These are phyloP conservation scores for Plecotus auritus DNA, from an alignment of 2,113 vertebrate species.

Conservation along the genomic window DNA sequence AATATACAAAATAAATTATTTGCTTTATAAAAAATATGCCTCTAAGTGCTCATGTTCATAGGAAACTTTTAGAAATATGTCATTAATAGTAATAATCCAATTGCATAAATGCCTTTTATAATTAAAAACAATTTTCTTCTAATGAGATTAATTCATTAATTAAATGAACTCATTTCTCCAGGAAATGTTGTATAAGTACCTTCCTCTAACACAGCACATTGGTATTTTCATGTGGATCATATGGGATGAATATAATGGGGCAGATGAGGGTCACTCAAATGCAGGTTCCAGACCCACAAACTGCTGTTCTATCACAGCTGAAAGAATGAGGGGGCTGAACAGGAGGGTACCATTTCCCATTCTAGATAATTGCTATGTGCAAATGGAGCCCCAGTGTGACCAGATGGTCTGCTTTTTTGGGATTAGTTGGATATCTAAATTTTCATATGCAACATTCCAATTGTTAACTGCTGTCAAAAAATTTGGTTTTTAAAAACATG, in stretches of 20 bases:
- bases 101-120: not conserved
- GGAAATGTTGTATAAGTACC: not conserved
- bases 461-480: not conserved
- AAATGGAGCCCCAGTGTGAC: not conserved
- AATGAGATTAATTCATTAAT: conserved; percentile 31
- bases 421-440: not conserved
- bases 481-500: not conserved
- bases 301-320: not conserved
- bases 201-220: not conserved
- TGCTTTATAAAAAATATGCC: conserved; percentile 3
- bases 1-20: not conserved
- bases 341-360: not conserved
- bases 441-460: not conserved
- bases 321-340: not conserved
- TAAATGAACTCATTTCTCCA: not conserved
- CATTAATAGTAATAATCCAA: not conserved
- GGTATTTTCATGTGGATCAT: not conserved
- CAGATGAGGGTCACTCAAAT: not conserved
- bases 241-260: not conserved
- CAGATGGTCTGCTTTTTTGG: not conserved
- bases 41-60: not conserved
- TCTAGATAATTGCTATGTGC: not conserved
- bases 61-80: conserved; percentile 20
- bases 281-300: not conserved
- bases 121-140: not conserved